Evolutionary conservation across 2,797 vertebrate genomes (phyloP), one percentile per base, ranked within the genome.

Genomic region (Loriculus beryllinus): DNA sequence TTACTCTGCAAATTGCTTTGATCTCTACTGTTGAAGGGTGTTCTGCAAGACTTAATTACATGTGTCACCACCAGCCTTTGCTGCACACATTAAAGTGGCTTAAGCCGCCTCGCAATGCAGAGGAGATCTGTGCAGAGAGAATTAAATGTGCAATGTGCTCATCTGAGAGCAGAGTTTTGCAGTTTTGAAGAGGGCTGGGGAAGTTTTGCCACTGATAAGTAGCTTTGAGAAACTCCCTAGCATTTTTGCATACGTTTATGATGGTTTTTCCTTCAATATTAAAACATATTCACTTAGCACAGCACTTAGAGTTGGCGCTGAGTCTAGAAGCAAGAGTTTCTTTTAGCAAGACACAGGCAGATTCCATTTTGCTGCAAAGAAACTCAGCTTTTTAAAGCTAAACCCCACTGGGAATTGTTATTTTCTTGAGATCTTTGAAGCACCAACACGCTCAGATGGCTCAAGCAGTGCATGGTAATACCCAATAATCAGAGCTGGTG

Each of bases 11-110:
- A 88, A 92, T 68, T 64, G 87, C 92, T 91, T 95, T 94, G 92
- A 92, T 92, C 81, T 91, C 69, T 28, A 16, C 77, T 49, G 88
- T 84, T 52, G 86, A 90, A 88, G 83, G 85, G 63, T 77, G 72
- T 87, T 94, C 87, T n/a, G 81, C 69, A 35, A 83, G 87, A 68
- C 90, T 82, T 92, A 88, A 90, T 92, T 94, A 88, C 87, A 82
- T 21, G 67, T 88, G 85, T 91, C 91, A 89, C 91, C 77, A 86
- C 59, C 59, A 86, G 78, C 74, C 85, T 64, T 52, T 33, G 64
- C 88, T 15, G 70, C 75, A 12, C 60, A 40, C 56, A 77, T 90
- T 90, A 65, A 81, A 93, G 78, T 49, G 31, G 56, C 89, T 81
- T 92, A 90, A 95, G 94, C 92, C 2, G 54, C 71, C 89, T 64